Evolutionary conservation across 1,140 invertebrate species (phyloP).

Genomic region (Agrypnia vestita): DNA sequence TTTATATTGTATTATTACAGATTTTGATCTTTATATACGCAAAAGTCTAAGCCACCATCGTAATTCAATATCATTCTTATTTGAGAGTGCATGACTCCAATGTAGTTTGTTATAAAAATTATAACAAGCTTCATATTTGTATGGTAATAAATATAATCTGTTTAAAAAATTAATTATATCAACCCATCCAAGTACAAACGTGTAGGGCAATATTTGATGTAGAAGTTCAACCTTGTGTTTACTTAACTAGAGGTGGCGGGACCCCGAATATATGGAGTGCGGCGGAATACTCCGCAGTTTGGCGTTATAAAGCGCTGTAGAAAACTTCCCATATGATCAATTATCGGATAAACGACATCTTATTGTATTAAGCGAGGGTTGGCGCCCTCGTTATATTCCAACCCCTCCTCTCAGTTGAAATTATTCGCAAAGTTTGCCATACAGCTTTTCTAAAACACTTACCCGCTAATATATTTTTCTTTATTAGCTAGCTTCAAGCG

Average conservation of each 20-base stretch:
- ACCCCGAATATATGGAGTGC: not conserved
- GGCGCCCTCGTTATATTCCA: not conserved
- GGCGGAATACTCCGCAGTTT: not conserved
- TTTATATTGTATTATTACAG: too few species aligned
- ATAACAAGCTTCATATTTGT: too few species aligned
- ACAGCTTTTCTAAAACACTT: constrained; percentile 35
- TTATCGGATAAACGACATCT: constrained; percentile 46
- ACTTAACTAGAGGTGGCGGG: not conserved
- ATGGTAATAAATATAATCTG: too few species aligned
- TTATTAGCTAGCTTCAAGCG: not conserved
- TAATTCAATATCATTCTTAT: too few species aligned
- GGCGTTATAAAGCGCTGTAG: constrained; percentile 19
- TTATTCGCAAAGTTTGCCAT: constrained; percentile 16
- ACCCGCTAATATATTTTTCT: not conserved
- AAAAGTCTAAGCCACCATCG: too few species aligned
- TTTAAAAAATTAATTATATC: too few species aligned
- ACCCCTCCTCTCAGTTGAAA: not conserved
- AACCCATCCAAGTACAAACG: too few species aligned
- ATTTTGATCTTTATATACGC: too few species aligned
- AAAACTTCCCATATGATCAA: constrained; percentile 42
- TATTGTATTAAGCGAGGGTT: constrained; percentile 13
- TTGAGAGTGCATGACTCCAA: too few species aligned
- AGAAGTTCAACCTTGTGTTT: too few species aligned
- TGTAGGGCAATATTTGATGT: too few species aligned
- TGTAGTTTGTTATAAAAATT: too few species aligned